Percentiles rank a stretch among this genome's conserved stretches.
Conservation (phyloP, 2,888 invertebrate genomes). For the Pheosia gnoma region DNA sequence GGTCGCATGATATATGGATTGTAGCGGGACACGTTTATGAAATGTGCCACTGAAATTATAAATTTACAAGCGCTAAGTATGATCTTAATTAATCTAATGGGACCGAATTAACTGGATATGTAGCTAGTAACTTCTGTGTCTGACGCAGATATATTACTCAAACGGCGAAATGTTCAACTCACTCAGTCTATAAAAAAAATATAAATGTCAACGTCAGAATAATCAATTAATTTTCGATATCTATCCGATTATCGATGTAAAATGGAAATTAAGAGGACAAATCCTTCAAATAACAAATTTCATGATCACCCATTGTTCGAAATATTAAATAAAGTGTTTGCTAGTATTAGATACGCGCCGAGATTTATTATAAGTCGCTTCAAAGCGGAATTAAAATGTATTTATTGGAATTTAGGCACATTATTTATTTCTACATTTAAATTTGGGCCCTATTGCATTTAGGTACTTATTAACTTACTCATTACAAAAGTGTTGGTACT, state of each 20-base stretch:
- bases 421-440: neutral
- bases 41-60: conserved; percentile 6
- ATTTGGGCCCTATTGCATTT: no score
- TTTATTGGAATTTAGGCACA: neutral
- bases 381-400: conserved; percentile 14
- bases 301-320: conserved; percentile 16
- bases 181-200: no score
- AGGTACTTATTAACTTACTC: no score
- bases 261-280: neutral
- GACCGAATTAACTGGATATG: no score
- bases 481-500: no score
- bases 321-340: conserved; percentile 28
- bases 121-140: no score
- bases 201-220: no score
- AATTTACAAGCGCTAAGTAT: neutral
- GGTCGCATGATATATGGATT: conserved; percentile 14
- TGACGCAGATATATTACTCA: no score
- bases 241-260: no score
- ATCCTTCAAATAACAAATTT: conserved; percentile 10
- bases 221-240: no score
- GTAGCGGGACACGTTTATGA: neutral
- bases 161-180: no score
- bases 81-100: neutral
- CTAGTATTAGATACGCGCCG: conserved; percentile 25
- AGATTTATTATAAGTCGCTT: conserved; percentile 27